phyloP scores from a whole-genome alignment of 2,888 invertebrate species.

The Spodoptera littoralis region DNA sequence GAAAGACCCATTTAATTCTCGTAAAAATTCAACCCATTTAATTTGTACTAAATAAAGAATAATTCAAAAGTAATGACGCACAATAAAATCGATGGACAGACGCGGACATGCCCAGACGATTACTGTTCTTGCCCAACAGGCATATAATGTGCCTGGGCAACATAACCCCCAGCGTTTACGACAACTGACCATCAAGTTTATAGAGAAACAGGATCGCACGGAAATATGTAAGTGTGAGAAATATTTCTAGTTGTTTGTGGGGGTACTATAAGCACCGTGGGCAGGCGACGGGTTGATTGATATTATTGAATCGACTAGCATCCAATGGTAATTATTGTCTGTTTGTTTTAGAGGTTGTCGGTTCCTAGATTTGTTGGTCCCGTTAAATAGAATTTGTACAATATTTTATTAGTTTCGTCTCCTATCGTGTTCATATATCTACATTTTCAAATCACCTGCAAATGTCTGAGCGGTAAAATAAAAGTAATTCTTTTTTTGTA shows the following conservation, averaged over 20 bases:
- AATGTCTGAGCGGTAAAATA: no score
- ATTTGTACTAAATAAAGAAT: constrained; percentile 24
- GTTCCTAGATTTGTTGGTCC: no score
- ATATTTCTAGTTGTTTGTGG: constrained; percentile 2
- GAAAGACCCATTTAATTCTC: no score
- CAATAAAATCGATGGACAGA: constrained; percentile 35
- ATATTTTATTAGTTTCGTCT: no score
- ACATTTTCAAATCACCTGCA: no score
- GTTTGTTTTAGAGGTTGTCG: no score
- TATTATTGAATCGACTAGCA: not conserved
- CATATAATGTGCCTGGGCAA: constrained; percentile 14
- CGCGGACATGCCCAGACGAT: constrained; percentile 25
- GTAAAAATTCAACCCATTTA: not conserved
- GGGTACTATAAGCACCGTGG: not conserved
- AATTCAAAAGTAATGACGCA: constrained; percentile 34
- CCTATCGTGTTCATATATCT: no score
- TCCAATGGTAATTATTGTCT: no score
- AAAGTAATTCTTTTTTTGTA: no score
- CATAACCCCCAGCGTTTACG: constrained; percentile 26
- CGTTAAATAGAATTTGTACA: no score
- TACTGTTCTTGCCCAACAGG: constrained; percentile 13
- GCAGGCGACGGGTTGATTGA: not conserved
- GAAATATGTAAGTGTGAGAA: constrained; percentile 3
- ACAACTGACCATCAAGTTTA: constrained; percentile 35
- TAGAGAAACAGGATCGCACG: constrained; percentile 15